These are phyloP conservation scores for Todiramphus chloris DNA, from an alignment of 2,113 vertebrate species.

Conservation along the genomic window DNA sequence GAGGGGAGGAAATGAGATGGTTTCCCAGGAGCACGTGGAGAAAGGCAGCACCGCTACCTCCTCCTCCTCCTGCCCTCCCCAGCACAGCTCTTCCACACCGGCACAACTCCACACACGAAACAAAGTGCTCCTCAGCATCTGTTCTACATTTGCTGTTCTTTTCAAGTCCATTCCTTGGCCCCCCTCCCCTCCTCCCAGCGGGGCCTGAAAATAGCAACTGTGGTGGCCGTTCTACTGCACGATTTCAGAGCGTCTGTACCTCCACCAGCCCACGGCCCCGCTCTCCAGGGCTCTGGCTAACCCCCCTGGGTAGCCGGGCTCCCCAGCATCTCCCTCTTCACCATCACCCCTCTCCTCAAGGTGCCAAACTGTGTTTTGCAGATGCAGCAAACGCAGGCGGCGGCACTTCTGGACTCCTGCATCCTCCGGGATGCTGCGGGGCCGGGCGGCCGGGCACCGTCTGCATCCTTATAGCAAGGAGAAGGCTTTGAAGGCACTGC, in stretches of 20 bases:
- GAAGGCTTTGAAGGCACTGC: not conserved
- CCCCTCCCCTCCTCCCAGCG: not conserved
- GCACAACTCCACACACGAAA: not conserved
- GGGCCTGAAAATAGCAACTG: not conserved
- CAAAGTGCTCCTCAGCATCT: not conserved
- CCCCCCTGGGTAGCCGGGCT: rapidly evolving
- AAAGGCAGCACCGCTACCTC: not conserved
- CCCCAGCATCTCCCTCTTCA: not conserved
- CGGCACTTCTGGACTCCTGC: rapidly evolving
- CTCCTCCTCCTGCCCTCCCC: not conserved
- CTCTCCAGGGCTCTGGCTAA: not conserved
- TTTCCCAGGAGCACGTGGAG: rapidly evolving
- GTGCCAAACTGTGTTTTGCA: not conserved
- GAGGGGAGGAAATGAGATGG: not conserved
- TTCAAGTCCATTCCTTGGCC: not conserved
- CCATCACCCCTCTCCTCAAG: rapidly evolving
- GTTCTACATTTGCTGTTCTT: conserved; percentile 18
- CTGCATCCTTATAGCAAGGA: rapidly evolving
- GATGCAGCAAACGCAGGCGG: rapidly evolving
- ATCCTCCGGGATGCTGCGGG: rapidly evolving
- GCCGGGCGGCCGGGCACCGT: rapidly evolving
- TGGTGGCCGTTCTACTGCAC: not conserved
- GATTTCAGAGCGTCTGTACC: not conserved
- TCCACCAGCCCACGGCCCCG: not conserved
- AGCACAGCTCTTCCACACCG: not conserved